Conservation (phyloP, 1,140 invertebrate genomes). For the Drosophila setifemur region DNA sequence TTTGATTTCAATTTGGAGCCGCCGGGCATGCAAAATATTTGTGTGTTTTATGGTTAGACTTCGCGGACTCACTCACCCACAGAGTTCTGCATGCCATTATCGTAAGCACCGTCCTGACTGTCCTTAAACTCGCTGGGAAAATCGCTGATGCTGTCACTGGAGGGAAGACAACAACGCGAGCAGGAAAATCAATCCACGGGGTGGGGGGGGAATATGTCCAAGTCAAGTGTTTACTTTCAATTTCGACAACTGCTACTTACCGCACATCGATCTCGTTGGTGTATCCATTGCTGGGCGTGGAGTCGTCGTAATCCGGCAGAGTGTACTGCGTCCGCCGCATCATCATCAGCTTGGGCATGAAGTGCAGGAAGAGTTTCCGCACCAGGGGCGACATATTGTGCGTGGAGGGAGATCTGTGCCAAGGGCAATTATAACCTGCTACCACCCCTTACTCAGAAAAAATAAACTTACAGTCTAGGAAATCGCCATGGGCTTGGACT, state of each 20-base stretch:
- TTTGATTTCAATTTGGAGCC: conserved; percentile 65
- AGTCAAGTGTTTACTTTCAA: conserved; percentile 35
- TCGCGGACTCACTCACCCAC: conserved; percentile 83
- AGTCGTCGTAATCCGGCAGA: conserved; percentile 91
- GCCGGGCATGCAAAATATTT: conserved; percentile 65
- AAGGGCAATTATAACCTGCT: conserved; percentile 11
- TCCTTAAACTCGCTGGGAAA: conserved; percentile 84
- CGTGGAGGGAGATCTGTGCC: conserved; percentile 94
- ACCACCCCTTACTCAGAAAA: conserved; percentile 1
- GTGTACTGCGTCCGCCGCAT: conserved; percentile 94
- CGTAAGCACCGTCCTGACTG: conserved; percentile 76
- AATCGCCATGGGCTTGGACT: background rate
- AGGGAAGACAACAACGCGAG: conserved; percentile 1
- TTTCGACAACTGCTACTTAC: conserved; percentile 82
- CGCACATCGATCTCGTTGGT: conserved; percentile 91
- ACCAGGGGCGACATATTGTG: conserved; percentile 97
- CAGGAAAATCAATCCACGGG: too few species aligned
- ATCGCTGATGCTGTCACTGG: conserved; percentile 84
- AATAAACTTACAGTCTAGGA: background rate
- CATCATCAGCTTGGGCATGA: conserved; percentile 94
- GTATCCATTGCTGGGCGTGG: conserved; percentile 89
- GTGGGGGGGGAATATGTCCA: background rate
- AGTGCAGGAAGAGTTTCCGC: conserved; percentile 92
- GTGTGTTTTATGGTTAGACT: conserved; percentile 47
- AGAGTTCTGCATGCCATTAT: conserved; percentile 84